Conservation (phyloP, 2,113 vertebrate genomes). For the Salvelinus sp. region DNA sequence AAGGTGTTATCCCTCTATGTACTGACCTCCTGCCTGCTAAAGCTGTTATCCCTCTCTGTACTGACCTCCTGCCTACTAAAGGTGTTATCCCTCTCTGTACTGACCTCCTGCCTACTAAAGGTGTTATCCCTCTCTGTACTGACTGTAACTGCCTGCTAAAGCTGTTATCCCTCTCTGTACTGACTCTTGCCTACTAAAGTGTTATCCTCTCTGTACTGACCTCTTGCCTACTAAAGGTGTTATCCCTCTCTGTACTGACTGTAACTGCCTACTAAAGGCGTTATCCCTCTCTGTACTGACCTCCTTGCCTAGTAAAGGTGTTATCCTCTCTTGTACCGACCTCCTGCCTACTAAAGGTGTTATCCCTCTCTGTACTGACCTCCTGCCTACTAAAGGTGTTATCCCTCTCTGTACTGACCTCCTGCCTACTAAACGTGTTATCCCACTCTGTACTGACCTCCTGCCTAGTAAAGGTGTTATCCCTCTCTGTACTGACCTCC, state of each 20-base stretch:
- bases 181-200: neutral
- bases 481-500: too few relatives aligned
- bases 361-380: neutral
- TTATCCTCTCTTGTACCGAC: too few relatives aligned
- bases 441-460: too few relatives aligned
- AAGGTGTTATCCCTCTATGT: neutral
- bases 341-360: neutral
- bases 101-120: neutral
- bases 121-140: neutral
- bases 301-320: fast-evolving
- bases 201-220: neutral
- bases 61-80: neutral
- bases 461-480: too few relatives aligned
- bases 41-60: neutral
- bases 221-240: neutral
- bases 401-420: too few relatives aligned
- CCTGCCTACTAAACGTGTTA: neutral
- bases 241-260: too few relatives aligned
- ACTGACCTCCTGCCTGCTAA: neutral
- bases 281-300: too few relatives aligned
- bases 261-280: neutral
- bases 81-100: neutral
- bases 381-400: neutral
- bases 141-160: too few relatives aligned
- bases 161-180: neutral